Evolutionary conservation across 2,113 vertebrate species (phyloP), one percentile per base, ranked within the genome.

Genomic region (Albula goreensis): DNA sequence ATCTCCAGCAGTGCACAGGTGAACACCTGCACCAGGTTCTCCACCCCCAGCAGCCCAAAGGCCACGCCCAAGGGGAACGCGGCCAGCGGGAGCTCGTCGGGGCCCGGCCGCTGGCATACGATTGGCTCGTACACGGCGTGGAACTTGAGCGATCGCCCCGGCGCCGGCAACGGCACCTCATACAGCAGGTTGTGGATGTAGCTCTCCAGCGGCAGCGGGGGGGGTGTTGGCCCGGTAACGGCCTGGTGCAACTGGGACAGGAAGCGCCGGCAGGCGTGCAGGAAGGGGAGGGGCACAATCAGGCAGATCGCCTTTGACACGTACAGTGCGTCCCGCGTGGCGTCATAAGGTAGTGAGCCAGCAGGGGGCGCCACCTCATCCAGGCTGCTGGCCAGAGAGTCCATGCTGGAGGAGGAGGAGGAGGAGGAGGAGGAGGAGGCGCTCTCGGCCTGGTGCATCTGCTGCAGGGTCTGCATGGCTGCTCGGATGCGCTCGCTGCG

Each of bases 171-270:
- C 0, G 98, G 98, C 63, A 99, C 98, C 92, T 99, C 98, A 0
- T 98, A 99, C 78, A 99, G 97, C 88, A 99, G 95, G 85, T 99
- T 99, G 90, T 99, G 96, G 91, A 99, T 96, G 90, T 99, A 99
- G 94, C 98, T 99, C 89, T 99, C 98, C 80, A 99, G 93, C 0
- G 98, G 98, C 31, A 99, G 93, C 0, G 98, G 98, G 0, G 98
- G 98, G 0, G 98, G 97, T 79, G 96, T 96, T 85, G 94, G 95
- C 0, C 97, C 97, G 0, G 94, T 94, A 12, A 99, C 98, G 0
- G 98, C 98, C 82, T 94, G 95, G 86, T 99, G 96, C 6, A 99
- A 95, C 92, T 99, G 98, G 84, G 96, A 89, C 74, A 99, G 95
- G 89, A 99, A 99, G 87, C 97, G 97, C 81, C 95, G 97, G 88